These are phyloP conservation scores for Leiothrix lutea DNA, from an alignment of 2,113 vertebrate species.

Conservation along the genomic window DNA sequence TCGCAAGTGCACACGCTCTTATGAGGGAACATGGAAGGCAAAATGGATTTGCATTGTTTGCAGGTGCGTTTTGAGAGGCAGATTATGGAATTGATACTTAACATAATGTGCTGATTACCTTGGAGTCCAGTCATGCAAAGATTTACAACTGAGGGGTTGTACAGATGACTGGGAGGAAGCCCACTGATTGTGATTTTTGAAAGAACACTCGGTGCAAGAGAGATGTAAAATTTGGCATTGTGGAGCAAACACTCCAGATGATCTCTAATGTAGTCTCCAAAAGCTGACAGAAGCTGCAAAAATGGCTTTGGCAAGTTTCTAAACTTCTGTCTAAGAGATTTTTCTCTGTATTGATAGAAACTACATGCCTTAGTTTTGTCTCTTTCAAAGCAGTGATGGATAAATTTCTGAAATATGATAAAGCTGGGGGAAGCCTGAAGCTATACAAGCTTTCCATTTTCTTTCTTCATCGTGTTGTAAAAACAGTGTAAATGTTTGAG, in stretches of 20 bases:
- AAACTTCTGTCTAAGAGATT: conserved; percentile 44
- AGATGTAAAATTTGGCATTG: conserved; percentile 24
- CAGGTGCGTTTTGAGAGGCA: conserved; percentile 26
- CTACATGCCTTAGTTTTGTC: conserved; percentile 56
- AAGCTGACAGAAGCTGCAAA: conserved; percentile 64
- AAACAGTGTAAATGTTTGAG: conserved; percentile 59
- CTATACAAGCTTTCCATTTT: conserved; percentile 39
- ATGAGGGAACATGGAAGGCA: neutral
- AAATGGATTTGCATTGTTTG: neutral
- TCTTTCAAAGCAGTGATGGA: conserved; percentile 44
- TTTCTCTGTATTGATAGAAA: conserved; percentile 52
- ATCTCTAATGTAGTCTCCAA: conserved; percentile 36
- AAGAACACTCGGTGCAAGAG: neutral
- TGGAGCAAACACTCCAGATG: conserved; percentile 44
- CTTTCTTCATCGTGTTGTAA: conserved; percentile 26
- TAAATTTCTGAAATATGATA: conserved; percentile 50
- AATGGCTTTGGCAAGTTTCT: conserved; percentile 52
- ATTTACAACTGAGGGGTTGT: neutral
- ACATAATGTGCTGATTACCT: neutral
- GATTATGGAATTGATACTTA: neutral
- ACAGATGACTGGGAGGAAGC: neutral
- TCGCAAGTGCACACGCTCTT: rapidly evolving
- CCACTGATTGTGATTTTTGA: conserved; percentile 15
- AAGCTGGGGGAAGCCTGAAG: conserved; percentile 45
- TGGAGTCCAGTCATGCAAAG: neutral